Evolutionary conservation across 2,113 vertebrate genomes (phyloP).

Genomic region (Oryzias curvinotus): DNA sequence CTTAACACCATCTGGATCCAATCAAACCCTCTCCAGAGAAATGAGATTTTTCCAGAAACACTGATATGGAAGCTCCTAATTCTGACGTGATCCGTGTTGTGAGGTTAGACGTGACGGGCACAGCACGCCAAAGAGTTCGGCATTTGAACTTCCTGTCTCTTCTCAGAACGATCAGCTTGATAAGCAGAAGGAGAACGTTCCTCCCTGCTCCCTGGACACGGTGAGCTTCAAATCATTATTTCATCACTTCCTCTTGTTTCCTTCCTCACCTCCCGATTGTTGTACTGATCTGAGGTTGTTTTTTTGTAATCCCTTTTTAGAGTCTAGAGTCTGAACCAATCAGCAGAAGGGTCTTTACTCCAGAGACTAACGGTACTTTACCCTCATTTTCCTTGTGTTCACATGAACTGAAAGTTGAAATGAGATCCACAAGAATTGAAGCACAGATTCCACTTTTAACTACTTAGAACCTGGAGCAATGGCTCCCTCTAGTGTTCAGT

Average conservation of each 20-base stretch:
- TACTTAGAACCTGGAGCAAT: not conserved
- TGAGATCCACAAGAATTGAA: too few relatives aligned
- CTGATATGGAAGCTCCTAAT: too few relatives aligned
- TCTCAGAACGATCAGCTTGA: slow-evolving; percentile 74
- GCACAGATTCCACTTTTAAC: not conserved
- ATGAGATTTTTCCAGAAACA: too few relatives aligned
- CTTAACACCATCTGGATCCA: too few relatives aligned
- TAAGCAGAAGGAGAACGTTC: slow-evolving; percentile 92
- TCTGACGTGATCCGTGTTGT: too few relatives aligned
- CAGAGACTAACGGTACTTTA: slow-evolving; percentile 69
- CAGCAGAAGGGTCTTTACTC: slow-evolving; percentile 51
- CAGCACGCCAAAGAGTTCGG: too few relatives aligned
- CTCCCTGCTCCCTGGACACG: slow-evolving; percentile 77
- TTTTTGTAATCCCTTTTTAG: slow-evolving; percentile 25
- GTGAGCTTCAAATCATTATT: slow-evolving; percentile 38
- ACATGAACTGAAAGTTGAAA: too few relatives aligned
- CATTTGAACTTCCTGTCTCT: not conserved
- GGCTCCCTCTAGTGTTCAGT: slow-evolving; percentile 50
- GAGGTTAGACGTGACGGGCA: too few relatives aligned
- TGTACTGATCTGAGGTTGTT: not conserved
- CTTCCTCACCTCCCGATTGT: too few relatives aligned
- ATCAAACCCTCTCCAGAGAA: too few relatives aligned
- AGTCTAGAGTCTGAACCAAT: slow-evolving; percentile 58
- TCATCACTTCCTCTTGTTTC: not conserved
- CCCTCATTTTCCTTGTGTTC: too few relatives aligned